These are phyloP conservation scores for Steatornis caripensis DNA, from an alignment of 2,113 vertebrate genomes.

Conservation along the genomic window DNA sequence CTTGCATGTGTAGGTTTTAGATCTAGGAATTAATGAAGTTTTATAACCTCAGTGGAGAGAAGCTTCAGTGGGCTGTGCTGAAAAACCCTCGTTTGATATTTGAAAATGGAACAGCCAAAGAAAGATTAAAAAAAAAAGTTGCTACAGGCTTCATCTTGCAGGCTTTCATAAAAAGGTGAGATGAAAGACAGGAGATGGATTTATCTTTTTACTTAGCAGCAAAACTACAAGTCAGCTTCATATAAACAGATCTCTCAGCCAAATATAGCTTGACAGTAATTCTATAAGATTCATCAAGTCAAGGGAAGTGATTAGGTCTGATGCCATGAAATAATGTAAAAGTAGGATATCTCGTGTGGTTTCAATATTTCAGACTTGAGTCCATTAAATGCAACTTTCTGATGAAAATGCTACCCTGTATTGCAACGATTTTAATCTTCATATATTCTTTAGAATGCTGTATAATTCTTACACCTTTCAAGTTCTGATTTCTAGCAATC, in stretches of 20 bases:
- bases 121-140: conserved; percentile 20
- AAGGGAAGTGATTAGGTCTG: conserved; percentile 61
- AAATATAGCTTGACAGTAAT: conserved; percentile 72
- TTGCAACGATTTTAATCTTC: not conserved
- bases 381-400: conserved; percentile 22
- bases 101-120: conserved; percentile 62
- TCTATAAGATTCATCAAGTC: conserved; percentile 65
- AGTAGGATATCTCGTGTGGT: conserved; percentile 4
- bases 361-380: conserved; percentile 30
- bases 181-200: conserved; percentile 73
- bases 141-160: conserved; percentile 54
- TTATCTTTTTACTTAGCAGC: conserved; percentile 70
- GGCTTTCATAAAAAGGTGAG: conserved; percentile 66
- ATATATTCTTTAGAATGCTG: not conserved
- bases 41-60: conserved; percentile 45
- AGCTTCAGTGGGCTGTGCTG: conserved; percentile 30
- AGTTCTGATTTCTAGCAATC: not conserved
- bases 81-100: conserved; percentile 57
- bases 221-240: conserved; percentile 65
- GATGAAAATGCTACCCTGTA: not conserved
- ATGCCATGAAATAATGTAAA: conserved; percentile 47
- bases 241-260: conserved; percentile 71
- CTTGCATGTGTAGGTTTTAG: conserved; percentile 37
- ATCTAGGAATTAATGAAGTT: conserved; percentile 55
- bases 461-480: not conserved